Base-by-base conservation (phyloP, 2,888 invertebrate genomes). In the Boloria selene region DNA sequence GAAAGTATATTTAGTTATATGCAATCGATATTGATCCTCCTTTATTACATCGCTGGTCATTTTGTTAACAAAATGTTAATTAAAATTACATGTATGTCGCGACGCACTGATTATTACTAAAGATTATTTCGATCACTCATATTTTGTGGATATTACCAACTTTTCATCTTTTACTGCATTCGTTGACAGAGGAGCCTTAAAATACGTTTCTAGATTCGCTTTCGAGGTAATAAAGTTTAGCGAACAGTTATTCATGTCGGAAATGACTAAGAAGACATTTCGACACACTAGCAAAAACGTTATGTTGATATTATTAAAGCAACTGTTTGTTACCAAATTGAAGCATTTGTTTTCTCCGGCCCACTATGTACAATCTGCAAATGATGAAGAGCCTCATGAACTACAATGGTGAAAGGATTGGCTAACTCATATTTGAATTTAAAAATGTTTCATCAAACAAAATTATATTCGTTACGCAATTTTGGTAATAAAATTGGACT, bases 61-160 rank as follows among this genome's bases (percentile, higher is more conserved):
- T 51, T 68, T 64, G 67, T 54, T 50, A 64, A 60, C 14, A 64
- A 67, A 50, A 64, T 67, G 18, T 51, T 67, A 54, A 18, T 60
- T 50, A 67, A 63, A 52, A 67, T 63, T 64, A 16, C 60, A 64
- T 66, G 66, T 16, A 26, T 61, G 53, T 17, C 54, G 54, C 17
- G 55, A 54, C n/a, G 61, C 65, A 22, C 50, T 65, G 18, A 22
- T 65, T 13, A 44, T 31, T 31, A 31, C 6, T 31, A 31, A 31
- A 6, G 31, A 31, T 31, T 6, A 31, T 31, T 31, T 22, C 3
- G 22, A 22, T 22, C 22, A 22, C 22, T 22, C 22, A 22, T 22
- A 22, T 22, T 22, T 22, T 22, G 22, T 22, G 22, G 22, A 22
- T 22, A 22, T 22, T 22, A 22, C 22, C 22, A 22, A 22, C 22